phyloP scores from a whole-genome alignment of 2,888 invertebrate genomes.

The Trachelus troglodyta region DNA sequence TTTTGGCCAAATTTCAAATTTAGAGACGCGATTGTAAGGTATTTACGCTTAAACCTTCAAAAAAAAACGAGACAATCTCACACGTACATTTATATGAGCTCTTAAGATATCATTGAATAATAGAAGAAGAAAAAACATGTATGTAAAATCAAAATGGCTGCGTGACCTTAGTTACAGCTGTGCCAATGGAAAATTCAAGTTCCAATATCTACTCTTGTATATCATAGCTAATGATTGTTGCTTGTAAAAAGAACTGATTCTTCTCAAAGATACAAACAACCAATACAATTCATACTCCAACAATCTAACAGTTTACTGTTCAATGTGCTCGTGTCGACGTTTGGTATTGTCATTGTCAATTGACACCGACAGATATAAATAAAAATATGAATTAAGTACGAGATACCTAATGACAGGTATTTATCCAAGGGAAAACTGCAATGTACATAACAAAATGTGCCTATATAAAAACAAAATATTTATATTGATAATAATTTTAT shows the following conservation, averaged over 20 bases:
- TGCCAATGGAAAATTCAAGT: neutral
- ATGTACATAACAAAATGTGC: slow-evolving; percentile 55
- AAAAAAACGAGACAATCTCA: neutral
- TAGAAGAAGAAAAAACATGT: neutral
- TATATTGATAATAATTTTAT: slow-evolving; percentile 56
- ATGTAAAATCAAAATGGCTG: neutral
- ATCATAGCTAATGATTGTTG: neutral
- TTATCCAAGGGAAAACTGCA: slow-evolving; percentile 34
- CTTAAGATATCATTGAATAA: neutral
- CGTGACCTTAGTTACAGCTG: neutral
- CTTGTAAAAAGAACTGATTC: neutral
- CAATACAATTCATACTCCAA: neutral
- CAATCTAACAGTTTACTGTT: neutral
- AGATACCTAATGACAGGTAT: slow-evolving; percentile 11
- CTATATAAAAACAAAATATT: slow-evolving; percentile 47
- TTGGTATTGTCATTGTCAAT: slow-evolving; percentile 4
- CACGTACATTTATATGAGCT: neutral
- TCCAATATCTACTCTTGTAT: neutral
- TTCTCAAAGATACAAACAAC: neutral
- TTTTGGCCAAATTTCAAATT: neutral
- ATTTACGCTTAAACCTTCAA: neutral
- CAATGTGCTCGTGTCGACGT: neutral
- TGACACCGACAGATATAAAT: slow-evolving; percentile 15
- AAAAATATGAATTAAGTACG: slow-evolving; percentile 13
- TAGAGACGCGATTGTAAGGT: neutral